Evolutionary conservation across 1,140 invertebrate genomes (phyloP), one percentile per base, ranked within the genome.

Genomic region (Zaprionus gabonicus): DNA sequence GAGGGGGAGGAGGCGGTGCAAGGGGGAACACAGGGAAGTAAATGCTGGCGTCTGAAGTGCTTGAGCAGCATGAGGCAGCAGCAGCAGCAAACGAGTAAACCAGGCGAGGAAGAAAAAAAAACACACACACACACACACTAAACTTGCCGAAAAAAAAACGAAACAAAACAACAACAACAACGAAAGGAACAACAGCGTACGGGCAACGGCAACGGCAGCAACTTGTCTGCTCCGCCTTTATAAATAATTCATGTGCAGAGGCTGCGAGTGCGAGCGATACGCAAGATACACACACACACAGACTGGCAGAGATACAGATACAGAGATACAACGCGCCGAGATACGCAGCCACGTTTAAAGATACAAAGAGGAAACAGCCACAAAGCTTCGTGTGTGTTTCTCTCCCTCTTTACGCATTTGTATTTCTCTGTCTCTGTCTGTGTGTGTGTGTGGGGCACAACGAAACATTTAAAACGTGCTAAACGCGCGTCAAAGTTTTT

Each of bases 211-310:
- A 87, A 75, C 85, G 68, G 77, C 90, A 91, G 80, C 88, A 86
- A 91, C 91, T 92, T 88, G 91, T 92, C 91, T 92, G 92, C 91
- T 92, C 92, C 92, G 92, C 92, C 92, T 93, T 93, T 92, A 93
- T 93, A 93, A 93, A 93, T 93, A 93, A 93, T 93, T 92, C 91
- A 93, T 93, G 85, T 90, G 85, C 88, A 90, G 76, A 82, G 77
- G 70, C 78, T 76, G 85, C 71, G 84, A 88, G 84, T 90, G 84
- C 84, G 85, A 88, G 76, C 84, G 84, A 92, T 81, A 91, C 79
- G 79, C 81, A 90, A 86, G 78, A 90, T 91, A 88, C 49, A 76
- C 59, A 66, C 31, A 46, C 78, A 76, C 55, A 65, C 65, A 59
- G 71, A 78, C 34, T 53, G 25, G 41, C 44, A 36, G 44, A 71